These are phyloP conservation scores for Lepidurus packardi DNA, from an alignment of 1,140 invertebrate genomes.

Conservation along the genomic window DNA sequence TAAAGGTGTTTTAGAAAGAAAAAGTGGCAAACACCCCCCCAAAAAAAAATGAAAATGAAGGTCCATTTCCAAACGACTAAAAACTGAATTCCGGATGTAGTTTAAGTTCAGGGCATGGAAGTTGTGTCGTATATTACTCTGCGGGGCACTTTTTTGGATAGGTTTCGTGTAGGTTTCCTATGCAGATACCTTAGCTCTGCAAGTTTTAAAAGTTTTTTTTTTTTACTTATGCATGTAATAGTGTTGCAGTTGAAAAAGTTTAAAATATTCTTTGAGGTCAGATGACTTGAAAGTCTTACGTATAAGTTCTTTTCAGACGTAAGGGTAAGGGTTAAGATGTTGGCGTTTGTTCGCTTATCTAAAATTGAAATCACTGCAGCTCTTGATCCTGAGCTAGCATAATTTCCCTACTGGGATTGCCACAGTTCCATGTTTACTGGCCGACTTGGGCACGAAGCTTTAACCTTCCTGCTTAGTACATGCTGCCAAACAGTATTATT, in stretches of 20 bases:
- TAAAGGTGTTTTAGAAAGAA: background rate
- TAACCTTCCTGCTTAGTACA: background rate
- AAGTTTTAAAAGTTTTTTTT: no score
- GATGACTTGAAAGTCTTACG: no score
- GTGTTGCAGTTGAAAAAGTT: no score
- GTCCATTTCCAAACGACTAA: background rate
- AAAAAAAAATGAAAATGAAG: background rate
- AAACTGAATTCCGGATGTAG: background rate
- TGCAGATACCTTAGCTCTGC: no score
- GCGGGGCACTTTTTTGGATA: no score
- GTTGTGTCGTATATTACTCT: background rate
- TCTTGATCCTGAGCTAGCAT: background rate
- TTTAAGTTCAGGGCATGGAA: background rate
- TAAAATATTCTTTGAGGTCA: no score
- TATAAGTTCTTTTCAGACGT: background rate
- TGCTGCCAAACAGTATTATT: background rate
- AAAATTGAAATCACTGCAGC: background rate
- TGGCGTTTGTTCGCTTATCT: background rate
- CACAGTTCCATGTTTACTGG: background rate
- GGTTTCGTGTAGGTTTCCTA: no score
- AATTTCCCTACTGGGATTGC: background rate
- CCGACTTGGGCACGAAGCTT: background rate
- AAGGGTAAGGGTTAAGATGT: background rate
- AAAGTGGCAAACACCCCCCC: background rate
- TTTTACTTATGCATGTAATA: no score